Percentiles rank a stretch among this genome's conserved stretches.
Conservation (phyloP, 2,888 invertebrate genomes). For the Molorchus minor region DNA sequence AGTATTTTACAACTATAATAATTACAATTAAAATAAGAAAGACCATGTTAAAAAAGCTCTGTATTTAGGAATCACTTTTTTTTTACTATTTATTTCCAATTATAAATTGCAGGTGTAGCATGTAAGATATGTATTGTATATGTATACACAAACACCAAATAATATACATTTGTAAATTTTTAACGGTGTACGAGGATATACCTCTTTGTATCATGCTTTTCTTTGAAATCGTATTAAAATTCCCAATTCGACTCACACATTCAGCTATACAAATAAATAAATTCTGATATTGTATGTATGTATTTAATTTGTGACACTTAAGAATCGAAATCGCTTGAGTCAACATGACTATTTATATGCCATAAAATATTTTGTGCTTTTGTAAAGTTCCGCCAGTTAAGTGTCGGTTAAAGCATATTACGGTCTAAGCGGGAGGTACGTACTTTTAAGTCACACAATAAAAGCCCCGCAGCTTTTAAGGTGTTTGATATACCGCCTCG, state of each 20-base stretch:
- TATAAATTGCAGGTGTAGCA: too few relatives aligned
- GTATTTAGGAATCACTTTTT: too few relatives aligned
- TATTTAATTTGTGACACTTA: conserved; percentile 44
- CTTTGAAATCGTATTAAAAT: conserved; percentile 1
- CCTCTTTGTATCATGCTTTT: not conserved
- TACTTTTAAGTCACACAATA: conserved; percentile 61
- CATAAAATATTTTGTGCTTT: conserved; percentile 58
- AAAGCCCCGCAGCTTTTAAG: conserved; percentile 57
- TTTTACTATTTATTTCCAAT: too few relatives aligned
- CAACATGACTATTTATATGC: conserved; percentile 52
- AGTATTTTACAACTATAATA: too few relatives aligned
- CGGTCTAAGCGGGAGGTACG: conserved; percentile 60
- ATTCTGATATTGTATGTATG: conserved; percentile 37
- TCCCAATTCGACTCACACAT: conserved; percentile 26
- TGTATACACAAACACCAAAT: not conserved
- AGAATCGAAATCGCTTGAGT: conserved; percentile 44
- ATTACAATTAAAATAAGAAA: too few relatives aligned
- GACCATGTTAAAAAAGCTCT: too few relatives aligned
- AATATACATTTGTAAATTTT: not conserved
- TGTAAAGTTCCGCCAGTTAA: conserved; percentile 59
- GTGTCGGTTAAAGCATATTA: conserved; percentile 62
- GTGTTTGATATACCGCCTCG: conserved; percentile 60
- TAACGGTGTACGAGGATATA: too few relatives aligned
- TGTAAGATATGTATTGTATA: too few relatives aligned
- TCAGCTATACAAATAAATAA: conserved; percentile 43